Conservation (phyloP, 2,888 invertebrate genomes). For the Bimastos eiseni region DNA sequence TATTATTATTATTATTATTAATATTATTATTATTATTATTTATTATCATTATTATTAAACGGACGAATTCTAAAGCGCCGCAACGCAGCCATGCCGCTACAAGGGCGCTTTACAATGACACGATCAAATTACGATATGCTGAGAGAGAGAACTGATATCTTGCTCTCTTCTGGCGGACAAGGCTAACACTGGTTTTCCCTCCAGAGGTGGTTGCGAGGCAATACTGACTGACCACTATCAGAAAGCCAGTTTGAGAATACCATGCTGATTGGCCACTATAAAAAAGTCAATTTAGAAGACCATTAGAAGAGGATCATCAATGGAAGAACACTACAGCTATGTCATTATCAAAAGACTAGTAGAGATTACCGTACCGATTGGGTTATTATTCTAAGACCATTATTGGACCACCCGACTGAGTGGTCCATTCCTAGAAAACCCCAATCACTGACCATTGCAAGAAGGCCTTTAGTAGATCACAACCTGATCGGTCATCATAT, state of each 20-base stretch:
- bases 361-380: background rate
- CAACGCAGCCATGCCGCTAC: no score
- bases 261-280: background rate
- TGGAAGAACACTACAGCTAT: background rate
- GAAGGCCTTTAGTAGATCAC: background rate
- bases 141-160: background rate
- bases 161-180: background rate
- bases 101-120: no score
- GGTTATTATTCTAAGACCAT: background rate
- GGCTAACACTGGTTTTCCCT: background rate
- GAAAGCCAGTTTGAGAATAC: background rate
- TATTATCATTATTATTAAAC: no score
- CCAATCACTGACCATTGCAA: background rate
- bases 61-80: no score
- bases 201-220: background rate
- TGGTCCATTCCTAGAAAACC: background rate
- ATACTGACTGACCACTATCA: background rate
- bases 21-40: no score
- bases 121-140: no score
- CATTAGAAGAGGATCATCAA: background rate
- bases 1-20: no score
- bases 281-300: background rate
- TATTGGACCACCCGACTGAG: background rate
- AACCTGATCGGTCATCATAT: no score
- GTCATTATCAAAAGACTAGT: no score